Conservation (phyloP, 1,140 invertebrate species). For the Artemia franciscana region DNA sequence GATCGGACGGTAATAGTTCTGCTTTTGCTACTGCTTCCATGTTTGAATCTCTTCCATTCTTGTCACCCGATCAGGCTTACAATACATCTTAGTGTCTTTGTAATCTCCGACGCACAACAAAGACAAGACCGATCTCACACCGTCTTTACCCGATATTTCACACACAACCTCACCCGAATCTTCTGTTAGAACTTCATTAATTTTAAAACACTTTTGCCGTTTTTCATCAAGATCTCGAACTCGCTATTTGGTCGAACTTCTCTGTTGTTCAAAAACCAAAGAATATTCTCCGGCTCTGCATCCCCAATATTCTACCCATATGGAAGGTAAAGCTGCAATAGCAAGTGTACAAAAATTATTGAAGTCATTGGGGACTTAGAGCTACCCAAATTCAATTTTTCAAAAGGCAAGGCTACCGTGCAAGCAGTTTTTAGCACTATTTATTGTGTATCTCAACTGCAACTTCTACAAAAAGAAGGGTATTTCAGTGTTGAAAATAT, state of each 20-base stretch:
- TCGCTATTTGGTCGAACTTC: conserved; percentile 50
- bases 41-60: conserved; percentile 70
- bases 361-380: too few relatives aligned
- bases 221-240: conserved; percentile 61
- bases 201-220: conserved; percentile 56
- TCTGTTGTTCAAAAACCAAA: conserved; percentile 53
- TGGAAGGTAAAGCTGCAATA: too few relatives aligned
- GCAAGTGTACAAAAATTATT: too few relatives aligned
- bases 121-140: conserved; percentile 44
- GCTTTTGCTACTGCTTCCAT: background rate
- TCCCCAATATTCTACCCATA: too few relatives aligned
- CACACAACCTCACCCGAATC: conserved; percentile 65
- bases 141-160: conserved; percentile 56
- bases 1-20: background rate
- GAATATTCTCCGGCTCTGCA: conserved; percentile 20
- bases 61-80: conserved; percentile 71
- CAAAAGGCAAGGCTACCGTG: too few relatives aligned
- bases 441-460: too few relatives aligned
- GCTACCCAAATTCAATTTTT: too few relatives aligned
- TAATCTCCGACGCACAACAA: too few relatives aligned
- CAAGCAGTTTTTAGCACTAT: too few relatives aligned
- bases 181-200: conserved; percentile 56
- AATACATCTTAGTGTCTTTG: conserved; percentile 55
- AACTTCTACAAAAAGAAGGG: too few relatives aligned
- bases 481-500: too few relatives aligned